Base-by-base conservation (phyloP, 2,797 vertebrate species). In the Lutra lutra region DNA sequence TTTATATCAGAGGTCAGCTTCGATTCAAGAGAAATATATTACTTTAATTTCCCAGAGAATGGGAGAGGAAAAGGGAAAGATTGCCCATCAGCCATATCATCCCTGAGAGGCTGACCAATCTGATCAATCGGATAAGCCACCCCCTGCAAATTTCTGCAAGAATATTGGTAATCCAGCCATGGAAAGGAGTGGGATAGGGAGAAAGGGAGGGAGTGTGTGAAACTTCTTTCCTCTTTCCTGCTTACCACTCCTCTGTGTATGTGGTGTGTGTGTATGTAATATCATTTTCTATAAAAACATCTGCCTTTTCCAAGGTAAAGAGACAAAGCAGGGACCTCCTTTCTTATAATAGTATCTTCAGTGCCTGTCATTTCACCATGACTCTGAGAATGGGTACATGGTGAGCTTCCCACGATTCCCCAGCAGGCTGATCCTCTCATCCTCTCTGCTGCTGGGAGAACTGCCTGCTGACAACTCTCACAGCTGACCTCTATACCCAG, bases 31-130 rank as follows among this genome's bases (percentile, higher is more conserved):
- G 38, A 73, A 23, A 86, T 58, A 14, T 21, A 78, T 15, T 29
- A 68, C 38, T 94, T 95, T 94, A 78, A 68, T 25, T 70, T 83
- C n/a, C 43, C 60, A 92, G 78, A 70, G 43, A 90, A 54, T 7
- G 7, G 62, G 40, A 48, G 15, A 89, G 54, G 9, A 11, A 86
- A 43, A 89, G 5, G 5, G n/a, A 51, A 38, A 56, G 43, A 91
- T 0, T 62, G 72, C n/a, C 58, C 23, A 68, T 89, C 35, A 58
- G 60, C 60, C 51, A 40, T 60, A 40, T 3, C 48, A 17, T 79
- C 77, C 32, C 8, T 1, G 15, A 82, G 60, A 12, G 11, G 29
- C 46, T 58, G 32, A 66, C 14, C 62, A 72, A 17, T 60, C 66
- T 78, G 43, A 72, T 62, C 35, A 35, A 43, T 11, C 21, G 3